phyloP scores from a whole-genome alignment of 2,797 vertebrate species.

The Brachyrhaphis roseni region DNA sequence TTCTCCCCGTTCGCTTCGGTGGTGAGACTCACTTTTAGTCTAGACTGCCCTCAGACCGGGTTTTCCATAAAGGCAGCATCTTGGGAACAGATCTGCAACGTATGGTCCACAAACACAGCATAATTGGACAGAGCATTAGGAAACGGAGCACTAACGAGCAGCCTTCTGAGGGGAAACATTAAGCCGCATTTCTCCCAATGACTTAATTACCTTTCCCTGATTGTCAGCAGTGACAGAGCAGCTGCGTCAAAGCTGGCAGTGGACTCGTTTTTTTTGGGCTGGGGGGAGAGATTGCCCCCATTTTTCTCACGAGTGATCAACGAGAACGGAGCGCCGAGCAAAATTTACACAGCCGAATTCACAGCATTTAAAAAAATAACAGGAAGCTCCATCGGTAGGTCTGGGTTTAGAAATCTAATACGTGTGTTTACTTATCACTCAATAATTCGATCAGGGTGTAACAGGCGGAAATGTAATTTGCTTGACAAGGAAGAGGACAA shows the following conservation, averaged over 20 bases:
- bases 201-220: constrained; percentile 61
- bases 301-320: constrained; percentile 47
- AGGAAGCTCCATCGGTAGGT: constrained; percentile 22
- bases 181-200: constrained; percentile 53
- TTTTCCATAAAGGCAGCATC: constrained; percentile 1
- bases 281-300: constrained; percentile 9
- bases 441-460: constrained; percentile 54
- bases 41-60: constrained; percentile 30
- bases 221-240: constrained; percentile 43
- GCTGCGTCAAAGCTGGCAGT: constrained; percentile 24
- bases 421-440: constrained; percentile 44
- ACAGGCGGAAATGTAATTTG: constrained; percentile 29
- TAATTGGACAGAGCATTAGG: constrained; percentile 56
- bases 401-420: constrained; percentile 35
- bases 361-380: constrained; percentile 37
- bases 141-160: constrained; percentile 45
- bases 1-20: constrained; percentile 31
- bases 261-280: neutral
- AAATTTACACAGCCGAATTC: constrained; percentile 57
- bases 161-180: constrained; percentile 44
- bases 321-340: constrained; percentile 24
- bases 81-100: constrained; percentile 29
- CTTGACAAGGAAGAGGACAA: constrained; percentile 36
- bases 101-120: constrained; percentile 40
- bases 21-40: constrained; percentile 30